Evolutionary conservation across 1,140 invertebrate genomes (phyloP).

Genomic region (Parapsyche elsis): DNA sequence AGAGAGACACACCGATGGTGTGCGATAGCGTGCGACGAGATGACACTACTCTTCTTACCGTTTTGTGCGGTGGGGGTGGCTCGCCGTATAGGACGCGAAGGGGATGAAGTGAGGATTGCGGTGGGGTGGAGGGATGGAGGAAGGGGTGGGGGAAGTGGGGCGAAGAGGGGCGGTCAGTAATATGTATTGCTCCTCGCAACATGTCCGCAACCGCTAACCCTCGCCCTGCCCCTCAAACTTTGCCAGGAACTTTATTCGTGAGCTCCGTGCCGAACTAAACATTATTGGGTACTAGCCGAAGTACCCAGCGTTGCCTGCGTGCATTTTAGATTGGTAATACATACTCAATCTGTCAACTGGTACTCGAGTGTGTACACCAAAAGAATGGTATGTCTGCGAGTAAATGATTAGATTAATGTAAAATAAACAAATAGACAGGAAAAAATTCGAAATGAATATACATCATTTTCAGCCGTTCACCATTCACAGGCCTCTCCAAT

Average conservation of each 20-base stretch:
- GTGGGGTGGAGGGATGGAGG: constrained; percentile 10
- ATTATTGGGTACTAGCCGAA: too few relatives aligned
- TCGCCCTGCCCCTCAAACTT: constrained; percentile 39
- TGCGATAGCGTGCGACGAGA: neutral
- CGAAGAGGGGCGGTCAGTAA: constrained; percentile 39
- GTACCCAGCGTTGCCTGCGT: too few relatives aligned
- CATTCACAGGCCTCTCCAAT: too few relatives aligned
- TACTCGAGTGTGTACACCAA: too few relatives aligned
- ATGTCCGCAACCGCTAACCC: constrained; percentile 47
- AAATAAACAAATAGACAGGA: too few relatives aligned
- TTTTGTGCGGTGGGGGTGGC: constrained; percentile 21
- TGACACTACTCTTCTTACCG: constrained; percentile 31
- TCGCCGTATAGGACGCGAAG: constrained; percentile 20
- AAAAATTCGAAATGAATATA: too few relatives aligned
- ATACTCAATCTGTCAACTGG: too few relatives aligned
- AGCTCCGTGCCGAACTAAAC: neutral
- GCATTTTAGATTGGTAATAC: too few relatives aligned
- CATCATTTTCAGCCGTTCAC: too few relatives aligned
- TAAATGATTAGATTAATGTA: too few relatives aligned
- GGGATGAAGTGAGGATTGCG: constrained; percentile 15
- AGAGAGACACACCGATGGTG: constrained; percentile 15
- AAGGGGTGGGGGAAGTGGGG: constrained; percentile 27
- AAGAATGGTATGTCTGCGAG: too few relatives aligned
- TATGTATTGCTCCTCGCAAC: constrained; percentile 50
- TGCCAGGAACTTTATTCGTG: constrained; percentile 10